Evolutionary conservation across 2,113 vertebrate genomes (phyloP).

Genomic region (western clawed frog (Xenopus tropicalis)): DNA sequence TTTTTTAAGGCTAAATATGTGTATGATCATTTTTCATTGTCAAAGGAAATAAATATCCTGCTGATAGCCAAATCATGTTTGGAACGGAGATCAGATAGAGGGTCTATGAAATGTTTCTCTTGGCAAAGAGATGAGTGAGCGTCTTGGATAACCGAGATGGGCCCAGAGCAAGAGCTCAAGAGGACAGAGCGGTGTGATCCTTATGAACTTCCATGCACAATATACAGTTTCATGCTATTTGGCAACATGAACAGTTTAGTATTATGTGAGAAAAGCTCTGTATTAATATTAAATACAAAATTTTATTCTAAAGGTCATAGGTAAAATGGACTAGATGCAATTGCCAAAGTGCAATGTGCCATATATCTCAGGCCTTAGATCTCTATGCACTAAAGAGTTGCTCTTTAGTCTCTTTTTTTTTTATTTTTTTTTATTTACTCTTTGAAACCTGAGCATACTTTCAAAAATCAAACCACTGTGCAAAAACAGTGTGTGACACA

Average conservation of each 20-base stretch:
- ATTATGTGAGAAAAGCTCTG: neutral
- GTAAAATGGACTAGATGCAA: no score
- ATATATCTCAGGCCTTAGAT: no score
- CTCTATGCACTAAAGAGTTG: no score
- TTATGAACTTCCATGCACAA: conserved; percentile 11
- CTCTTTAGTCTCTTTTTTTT: no score
- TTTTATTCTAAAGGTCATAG: no score
- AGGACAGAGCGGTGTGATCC: conserved; percentile 27
- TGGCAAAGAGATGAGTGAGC: conserved; percentile 33
- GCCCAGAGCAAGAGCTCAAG: conserved; percentile 5
- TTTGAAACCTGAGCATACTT: no score
- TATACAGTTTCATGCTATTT: conserved; percentile 3
- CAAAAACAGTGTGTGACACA: no score
- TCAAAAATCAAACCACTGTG: no score
- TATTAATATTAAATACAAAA: no score
- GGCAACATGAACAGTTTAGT: neutral
- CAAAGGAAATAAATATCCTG: conserved; percentile 28
- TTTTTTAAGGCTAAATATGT: neutral
- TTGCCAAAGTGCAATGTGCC: no score
- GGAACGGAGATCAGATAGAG: conserved; percentile 33
- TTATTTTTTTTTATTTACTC: no score
- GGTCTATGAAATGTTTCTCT: conserved; percentile 18
- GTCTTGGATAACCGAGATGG: conserved; percentile 14
- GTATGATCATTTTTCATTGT: conserved; percentile 27
- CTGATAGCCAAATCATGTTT: conserved; percentile 30